phyloP scores from a whole-genome alignment of 2,113 vertebrate genomes.

The Psittacus erithacus region DNA sequence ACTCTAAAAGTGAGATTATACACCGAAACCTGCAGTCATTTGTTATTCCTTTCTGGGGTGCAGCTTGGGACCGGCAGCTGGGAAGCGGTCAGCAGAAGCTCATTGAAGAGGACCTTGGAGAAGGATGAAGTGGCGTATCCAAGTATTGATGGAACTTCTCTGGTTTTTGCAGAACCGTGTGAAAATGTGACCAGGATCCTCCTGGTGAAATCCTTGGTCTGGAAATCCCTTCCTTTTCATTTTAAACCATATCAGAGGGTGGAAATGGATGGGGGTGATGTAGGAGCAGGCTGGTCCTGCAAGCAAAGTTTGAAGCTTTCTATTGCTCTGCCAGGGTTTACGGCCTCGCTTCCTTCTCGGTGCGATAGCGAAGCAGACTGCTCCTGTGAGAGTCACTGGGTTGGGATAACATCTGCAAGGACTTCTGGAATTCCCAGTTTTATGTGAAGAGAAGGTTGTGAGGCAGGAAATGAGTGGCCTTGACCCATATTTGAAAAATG shows the following conservation, averaged over 20 bases:
- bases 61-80: neutral
- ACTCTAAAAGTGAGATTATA: neutral
- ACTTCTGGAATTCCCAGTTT: conserved; percentile 12
- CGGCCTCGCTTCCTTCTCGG: neutral
- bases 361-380: neutral
- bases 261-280: neutral
- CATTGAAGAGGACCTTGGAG: neutral
- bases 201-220: neutral
- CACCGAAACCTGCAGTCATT: neutral
- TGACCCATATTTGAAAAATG: neutral
- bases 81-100: neutral
- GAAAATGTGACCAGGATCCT: neutral
- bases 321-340: neutral
- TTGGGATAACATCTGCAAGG: conserved; percentile 9
- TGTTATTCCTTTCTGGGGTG: neutral
- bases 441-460: neutral
- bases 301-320: conserved; percentile 9
- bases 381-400: neutral
- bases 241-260: neutral
- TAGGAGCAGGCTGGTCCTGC: neutral
- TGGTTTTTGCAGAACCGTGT: neutral
- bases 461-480: neutral
- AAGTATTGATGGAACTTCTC: neutral
- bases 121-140: neutral
- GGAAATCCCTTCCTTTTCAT: neutral